Conservation (phyloP, 2,888 invertebrate genomes). For the Dinocampus coccinellae region DNA sequence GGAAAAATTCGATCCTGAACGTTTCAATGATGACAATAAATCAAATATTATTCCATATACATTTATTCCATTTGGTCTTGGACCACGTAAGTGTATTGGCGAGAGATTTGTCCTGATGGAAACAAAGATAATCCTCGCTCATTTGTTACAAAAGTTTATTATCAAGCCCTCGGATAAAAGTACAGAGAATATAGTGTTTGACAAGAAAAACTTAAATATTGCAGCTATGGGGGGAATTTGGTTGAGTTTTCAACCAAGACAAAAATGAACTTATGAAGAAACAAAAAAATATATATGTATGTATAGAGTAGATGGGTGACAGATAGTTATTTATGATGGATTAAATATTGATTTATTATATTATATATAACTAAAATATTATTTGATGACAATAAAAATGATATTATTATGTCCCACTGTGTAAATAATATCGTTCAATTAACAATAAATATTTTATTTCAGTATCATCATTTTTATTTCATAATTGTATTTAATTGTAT, state of each 20-base stretch:
- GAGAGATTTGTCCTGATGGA: conserved; percentile 44
- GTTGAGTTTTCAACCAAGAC: conserved; percentile 35
- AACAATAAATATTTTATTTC: too few relatives aligned
- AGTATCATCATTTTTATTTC: too few relatives aligned
- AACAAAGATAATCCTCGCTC: conserved; percentile 38
- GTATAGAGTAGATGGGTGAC: background rate
- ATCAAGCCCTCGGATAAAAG: conserved; percentile 63
- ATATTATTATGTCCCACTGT: background rate
- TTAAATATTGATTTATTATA: background rate
- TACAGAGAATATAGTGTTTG: conserved; percentile 58
- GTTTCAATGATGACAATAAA: conserved; percentile 44
- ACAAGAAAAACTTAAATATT: conserved; percentile 30
- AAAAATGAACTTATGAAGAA: background rate
- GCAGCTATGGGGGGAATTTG: conserved; percentile 39
- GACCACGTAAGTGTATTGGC: conserved; percentile 49
- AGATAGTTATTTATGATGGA: conserved; percentile 2
- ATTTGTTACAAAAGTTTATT: conserved; percentile 37
- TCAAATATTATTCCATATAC: conserved; percentile 46
- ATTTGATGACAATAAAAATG: background rate
- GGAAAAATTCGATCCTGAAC: conserved; percentile 47
- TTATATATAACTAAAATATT: background rate
- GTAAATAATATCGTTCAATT: background rate
- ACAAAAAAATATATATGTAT: too few relatives aligned
- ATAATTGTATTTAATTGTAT: background rate
- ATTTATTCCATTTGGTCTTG: conserved; percentile 56